Percentiles rank a stretch among this genome's conserved stretches.
phyloP scores from a whole-genome alignment of 1,140 invertebrate species.

The Fopius arisanus region DNA sequence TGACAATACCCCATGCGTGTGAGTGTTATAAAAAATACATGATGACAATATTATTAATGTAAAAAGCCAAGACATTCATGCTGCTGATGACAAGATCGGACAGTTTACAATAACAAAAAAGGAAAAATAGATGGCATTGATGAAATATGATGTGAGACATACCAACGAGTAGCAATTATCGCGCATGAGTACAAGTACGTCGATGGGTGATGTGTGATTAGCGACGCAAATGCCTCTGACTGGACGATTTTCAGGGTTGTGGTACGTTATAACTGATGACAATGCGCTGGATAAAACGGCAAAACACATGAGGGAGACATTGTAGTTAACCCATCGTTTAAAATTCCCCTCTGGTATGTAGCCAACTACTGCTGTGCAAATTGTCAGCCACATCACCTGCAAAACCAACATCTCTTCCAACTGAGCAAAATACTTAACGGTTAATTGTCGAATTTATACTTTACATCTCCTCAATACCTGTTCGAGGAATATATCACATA shows the following conservation, averaged over 20 bases:
- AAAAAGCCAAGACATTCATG: no score
- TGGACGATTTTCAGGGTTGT: slow-evolving; percentile 84
- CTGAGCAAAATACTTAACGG: slow-evolving; percentile 32
- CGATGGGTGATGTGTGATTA: slow-evolving; percentile 99
- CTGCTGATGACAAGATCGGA: neutral
- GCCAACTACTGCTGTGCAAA: slow-evolving; percentile 85
- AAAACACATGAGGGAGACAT: slow-evolving; percentile 87
- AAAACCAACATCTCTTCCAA: slow-evolving; percentile 52
- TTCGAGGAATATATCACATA: neutral
- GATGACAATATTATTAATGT: no score
- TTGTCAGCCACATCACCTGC: slow-evolving; percentile 84
- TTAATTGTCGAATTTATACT: neutral
- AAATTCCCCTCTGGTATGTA: slow-evolving; percentile 79
- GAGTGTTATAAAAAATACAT: no score
- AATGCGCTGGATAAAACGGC: slow-evolving; percentile 86
- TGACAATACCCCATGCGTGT: no score
- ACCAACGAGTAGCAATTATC: slow-evolving; percentile 99
- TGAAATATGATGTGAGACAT: slow-evolving; percentile 56
- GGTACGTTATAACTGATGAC: slow-evolving; percentile 89
- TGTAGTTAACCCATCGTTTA: slow-evolving; percentile 80
- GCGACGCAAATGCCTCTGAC: slow-evolving; percentile 94
- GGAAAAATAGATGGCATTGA: neutral
- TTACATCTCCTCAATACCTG: no score
- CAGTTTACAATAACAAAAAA: neutral
- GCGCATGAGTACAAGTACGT: slow-evolving; percentile 95